Conservation (phyloP, 2,113 vertebrate species). For the Hyla sarda region DNA sequence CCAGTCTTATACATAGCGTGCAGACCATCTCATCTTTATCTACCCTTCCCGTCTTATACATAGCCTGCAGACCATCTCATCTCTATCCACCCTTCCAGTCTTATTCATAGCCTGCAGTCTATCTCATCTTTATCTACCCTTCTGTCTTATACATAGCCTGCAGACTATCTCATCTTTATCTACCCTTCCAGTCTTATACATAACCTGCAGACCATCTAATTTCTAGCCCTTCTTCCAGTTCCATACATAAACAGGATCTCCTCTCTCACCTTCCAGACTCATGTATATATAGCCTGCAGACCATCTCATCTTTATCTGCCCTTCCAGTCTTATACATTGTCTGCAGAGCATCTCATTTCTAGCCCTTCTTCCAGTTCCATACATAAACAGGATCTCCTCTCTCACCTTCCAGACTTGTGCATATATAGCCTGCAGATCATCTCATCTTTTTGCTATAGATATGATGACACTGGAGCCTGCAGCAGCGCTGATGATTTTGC, state of each 20-base stretch:
- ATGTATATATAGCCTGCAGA: background rate
- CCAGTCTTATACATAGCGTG: background rate
- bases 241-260: background rate
- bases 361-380: background rate
- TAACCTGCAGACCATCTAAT: background rate
- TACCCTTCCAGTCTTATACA: background rate
- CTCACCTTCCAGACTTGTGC: background rate
- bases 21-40: background rate
- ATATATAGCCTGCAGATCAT: background rate
- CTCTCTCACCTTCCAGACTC: background rate
- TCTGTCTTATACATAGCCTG: background rate
- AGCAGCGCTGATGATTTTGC: background rate
- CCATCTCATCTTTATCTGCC: background rate
- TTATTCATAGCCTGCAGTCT: background rate
- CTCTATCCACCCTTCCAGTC: background rate
- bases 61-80: background rate
- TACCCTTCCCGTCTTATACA: background rate
- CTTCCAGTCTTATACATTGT: background rate
- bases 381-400: background rate
- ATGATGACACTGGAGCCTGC: background rate
- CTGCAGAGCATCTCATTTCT: background rate
- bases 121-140: no score
- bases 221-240: background rate
- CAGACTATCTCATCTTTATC: background rate
- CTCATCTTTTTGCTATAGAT: background rate